Evolutionary conservation across 2,113 vertebrate species (phyloP).

Genomic region (Sturnus vulgaris): DNA sequence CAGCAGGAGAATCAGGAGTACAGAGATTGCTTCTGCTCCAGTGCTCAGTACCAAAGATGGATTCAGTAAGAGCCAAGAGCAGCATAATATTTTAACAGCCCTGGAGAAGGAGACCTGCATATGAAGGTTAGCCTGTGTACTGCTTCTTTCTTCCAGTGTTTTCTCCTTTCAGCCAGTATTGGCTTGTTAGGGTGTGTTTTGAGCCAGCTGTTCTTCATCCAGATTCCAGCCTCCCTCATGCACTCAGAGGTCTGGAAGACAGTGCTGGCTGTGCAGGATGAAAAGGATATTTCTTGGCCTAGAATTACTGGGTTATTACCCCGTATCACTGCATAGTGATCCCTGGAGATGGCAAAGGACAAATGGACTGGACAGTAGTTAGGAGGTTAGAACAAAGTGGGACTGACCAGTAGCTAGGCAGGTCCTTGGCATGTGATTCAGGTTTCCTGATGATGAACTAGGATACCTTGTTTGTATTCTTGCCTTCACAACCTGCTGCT

Average conservation of each 20-base stretch:
- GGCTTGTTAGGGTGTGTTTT: background rate
- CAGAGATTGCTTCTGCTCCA: background rate
- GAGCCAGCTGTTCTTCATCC: constrained; percentile 52
- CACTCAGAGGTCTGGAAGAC: constrained; percentile 49
- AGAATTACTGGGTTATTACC: constrained; percentile 3
- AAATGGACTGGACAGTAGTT: constrained; percentile 19
- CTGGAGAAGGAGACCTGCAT: background rate
- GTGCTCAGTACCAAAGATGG: background rate
- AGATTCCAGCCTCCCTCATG: constrained; percentile 34
- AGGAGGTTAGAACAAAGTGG: background rate
- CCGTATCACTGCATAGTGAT: background rate
- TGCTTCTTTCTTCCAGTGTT: background rate
- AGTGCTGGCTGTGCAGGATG: constrained; percentile 1
- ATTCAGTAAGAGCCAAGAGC: background rate
- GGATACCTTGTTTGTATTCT: background rate
- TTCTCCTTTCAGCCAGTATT: constrained; percentile 6
- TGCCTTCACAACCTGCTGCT: background rate
- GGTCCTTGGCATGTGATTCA: background rate
- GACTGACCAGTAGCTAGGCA: background rate
- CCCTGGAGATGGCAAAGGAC: background rate
- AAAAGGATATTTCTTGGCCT: constrained; percentile 45
- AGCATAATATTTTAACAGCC: background rate
- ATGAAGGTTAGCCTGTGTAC: background rate
- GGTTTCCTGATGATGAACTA: background rate
- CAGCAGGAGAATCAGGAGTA: background rate